Evolutionary conservation across 2,797 vertebrate genomes (phyloP).

Genomic region (Catostomus latipinnis): DNA sequence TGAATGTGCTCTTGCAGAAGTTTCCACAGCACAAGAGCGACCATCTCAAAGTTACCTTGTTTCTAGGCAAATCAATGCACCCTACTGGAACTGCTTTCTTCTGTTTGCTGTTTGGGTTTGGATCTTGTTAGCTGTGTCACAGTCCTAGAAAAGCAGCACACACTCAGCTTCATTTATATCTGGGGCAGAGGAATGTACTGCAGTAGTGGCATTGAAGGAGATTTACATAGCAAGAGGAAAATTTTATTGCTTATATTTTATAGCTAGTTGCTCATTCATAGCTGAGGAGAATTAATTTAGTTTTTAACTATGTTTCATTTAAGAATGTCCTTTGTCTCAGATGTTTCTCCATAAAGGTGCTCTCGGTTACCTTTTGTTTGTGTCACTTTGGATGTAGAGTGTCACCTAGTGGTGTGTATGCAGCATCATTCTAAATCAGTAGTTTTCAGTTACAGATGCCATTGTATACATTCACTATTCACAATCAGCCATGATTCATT

Average conservation of each 20-base stretch:
- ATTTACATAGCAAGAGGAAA: conserved; percentile 43
- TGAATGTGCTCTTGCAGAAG: not conserved
- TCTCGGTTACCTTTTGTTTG: no score
- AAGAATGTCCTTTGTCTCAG: no score
- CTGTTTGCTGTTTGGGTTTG: conserved; percentile 44
- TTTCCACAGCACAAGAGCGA: not conserved
- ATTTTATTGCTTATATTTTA: not conserved
- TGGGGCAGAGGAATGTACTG: conserved; percentile 40
- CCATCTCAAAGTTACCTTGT: not conserved
- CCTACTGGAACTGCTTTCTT: conserved; percentile 23
- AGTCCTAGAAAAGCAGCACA: not conserved
- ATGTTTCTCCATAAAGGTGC: no score
- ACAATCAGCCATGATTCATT: no score
- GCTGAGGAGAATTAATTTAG: not conserved
- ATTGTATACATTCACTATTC: no score
- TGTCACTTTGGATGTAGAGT: no score
- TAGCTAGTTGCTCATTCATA: not conserved
- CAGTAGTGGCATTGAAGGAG: conserved; percentile 18
- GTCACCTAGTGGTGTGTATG: no score
- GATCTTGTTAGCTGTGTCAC: conserved; percentile 39
- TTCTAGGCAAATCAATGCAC: not conserved
- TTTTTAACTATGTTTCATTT: not conserved
- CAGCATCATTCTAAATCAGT: no score
- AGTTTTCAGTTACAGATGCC: no score
- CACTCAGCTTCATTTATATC: conserved; percentile 37